Evolutionary conservation across 2,888 invertebrate genomes (phyloP).

Genomic region (Corbicula japonica): DNA sequence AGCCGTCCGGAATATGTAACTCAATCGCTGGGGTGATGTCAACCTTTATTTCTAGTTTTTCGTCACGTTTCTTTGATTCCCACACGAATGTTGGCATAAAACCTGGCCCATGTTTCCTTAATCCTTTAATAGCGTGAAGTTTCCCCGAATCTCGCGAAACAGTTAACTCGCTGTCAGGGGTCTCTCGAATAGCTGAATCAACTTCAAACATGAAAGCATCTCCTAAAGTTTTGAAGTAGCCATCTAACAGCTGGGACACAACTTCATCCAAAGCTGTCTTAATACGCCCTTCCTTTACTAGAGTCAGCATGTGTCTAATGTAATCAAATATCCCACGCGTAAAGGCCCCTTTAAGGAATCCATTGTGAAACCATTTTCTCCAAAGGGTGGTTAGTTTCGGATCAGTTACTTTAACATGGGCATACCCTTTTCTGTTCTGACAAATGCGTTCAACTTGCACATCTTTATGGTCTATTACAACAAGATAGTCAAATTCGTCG

Average conservation of each 20-base stretch:
- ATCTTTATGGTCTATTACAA: neutral
- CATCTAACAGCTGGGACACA: too few species aligned
- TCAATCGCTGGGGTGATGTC: constrained; percentile 17
- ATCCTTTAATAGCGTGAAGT: too few species aligned
- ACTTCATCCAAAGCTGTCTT: too few species aligned
- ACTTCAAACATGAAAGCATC: neutral
- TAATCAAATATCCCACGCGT: neutral
- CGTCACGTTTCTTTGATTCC: neutral
- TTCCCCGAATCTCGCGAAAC: neutral
- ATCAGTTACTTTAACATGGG: neutral
- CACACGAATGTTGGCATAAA: constrained; percentile 18
- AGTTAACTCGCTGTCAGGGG: neutral
- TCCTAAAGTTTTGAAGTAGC: neutral
- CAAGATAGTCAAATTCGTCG: neutral
- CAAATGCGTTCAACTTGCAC: neutral
- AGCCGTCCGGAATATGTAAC: neutral
- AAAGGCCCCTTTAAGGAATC: neutral
- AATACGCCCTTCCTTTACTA: too few species aligned
- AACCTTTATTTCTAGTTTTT: neutral
- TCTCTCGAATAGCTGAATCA: neutral
- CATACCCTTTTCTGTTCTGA: neutral
- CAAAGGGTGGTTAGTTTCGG: neutral
- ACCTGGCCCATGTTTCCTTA: constrained; percentile 25
- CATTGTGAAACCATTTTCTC: neutral
- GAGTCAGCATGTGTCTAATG: too few species aligned